These are phyloP conservation scores for Gadopsis marmoratus DNA, from an alignment of 2,797 vertebrate species.

Conservation along the genomic window DNA sequence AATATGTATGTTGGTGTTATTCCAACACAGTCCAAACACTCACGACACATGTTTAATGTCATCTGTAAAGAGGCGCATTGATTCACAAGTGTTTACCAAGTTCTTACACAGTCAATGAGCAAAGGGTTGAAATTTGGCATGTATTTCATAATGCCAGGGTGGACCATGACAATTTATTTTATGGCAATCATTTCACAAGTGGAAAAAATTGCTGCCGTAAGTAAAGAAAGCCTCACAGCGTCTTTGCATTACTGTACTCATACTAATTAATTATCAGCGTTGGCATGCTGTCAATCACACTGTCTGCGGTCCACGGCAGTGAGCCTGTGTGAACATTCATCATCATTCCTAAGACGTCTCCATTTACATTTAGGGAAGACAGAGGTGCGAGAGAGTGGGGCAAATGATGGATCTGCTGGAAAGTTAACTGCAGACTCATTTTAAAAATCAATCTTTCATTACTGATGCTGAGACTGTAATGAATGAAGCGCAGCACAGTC, in stretches of 20 bases:
- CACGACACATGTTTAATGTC: conserved; percentile 35
- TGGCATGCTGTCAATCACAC: background rate
- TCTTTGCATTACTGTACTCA: background rate
- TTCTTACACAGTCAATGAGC: conserved; percentile 37
- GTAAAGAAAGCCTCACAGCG: conserved; percentile 11
- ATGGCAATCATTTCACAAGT: conserved; percentile 40
- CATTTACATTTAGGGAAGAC: background rate
- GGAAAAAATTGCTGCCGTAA: conserved; percentile 12
- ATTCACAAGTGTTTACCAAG: conserved; percentile 61
- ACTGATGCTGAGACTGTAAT: conserved; percentile 16
- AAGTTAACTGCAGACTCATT: conserved; percentile 30
- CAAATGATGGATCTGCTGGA: conserved; percentile 42
- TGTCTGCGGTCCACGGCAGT: background rate
- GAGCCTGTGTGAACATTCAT: conserved; percentile 13
- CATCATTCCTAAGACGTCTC: conserved; percentile 20
- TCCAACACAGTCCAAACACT: conserved; percentile 46
- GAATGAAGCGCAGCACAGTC: background rate
- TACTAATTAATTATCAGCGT: background rate
- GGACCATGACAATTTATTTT: conserved; percentile 20
- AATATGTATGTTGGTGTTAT: conserved; percentile 43
- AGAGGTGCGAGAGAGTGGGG: background rate
- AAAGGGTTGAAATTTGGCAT: conserved; percentile 52
- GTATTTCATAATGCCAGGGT: conserved; percentile 31
- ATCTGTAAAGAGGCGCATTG: conserved; percentile 56
- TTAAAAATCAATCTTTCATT: conserved; percentile 62